Evolutionary conservation across 2,888 invertebrate species (phyloP).

Genomic region (Pammene fasciana): DNA sequence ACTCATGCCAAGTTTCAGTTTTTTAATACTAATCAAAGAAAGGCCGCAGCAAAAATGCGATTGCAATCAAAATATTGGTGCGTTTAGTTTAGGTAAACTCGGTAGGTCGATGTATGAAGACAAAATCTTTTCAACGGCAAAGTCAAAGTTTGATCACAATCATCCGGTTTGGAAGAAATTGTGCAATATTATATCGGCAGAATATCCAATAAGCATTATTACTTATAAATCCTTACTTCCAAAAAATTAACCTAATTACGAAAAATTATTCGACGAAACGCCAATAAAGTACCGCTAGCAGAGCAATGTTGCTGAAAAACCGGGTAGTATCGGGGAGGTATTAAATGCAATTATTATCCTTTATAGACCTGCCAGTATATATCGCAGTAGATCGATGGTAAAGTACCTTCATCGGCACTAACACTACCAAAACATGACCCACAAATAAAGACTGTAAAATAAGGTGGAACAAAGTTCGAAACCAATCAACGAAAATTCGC

Average conservation of each 20-base stretch:
- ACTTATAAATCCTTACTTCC: background rate
- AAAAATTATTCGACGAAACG: background rate
- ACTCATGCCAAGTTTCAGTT: no score
- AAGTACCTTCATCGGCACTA: conserved; percentile 7
- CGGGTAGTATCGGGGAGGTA: conserved; percentile 57
- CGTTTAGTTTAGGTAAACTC: no score
- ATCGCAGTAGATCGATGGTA: conserved; percentile 55
- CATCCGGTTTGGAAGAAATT: no score
- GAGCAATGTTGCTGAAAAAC: conserved; percentile 52
- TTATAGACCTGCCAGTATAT: conserved; percentile 54
- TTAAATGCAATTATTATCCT: conserved; percentile 71
- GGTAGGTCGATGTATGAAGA: no score
- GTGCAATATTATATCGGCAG: no score
- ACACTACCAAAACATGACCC: background rate
- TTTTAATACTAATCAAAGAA: no score
- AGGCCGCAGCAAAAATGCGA: no score
- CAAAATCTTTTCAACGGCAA: no score
- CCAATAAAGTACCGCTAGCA: conserved; percentile 45
- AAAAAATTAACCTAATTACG: background rate
- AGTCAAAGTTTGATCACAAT: no score
- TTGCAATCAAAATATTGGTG: no score
- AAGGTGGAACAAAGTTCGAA: conserved; percentile 2
- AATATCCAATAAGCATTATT: background rate
- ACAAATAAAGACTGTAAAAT: conserved; percentile 13
- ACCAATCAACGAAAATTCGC: conserved; percentile 17